phyloP scores from a whole-genome alignment of 1,140 invertebrate genomes.

The Scaptomyza hsui region DNA sequence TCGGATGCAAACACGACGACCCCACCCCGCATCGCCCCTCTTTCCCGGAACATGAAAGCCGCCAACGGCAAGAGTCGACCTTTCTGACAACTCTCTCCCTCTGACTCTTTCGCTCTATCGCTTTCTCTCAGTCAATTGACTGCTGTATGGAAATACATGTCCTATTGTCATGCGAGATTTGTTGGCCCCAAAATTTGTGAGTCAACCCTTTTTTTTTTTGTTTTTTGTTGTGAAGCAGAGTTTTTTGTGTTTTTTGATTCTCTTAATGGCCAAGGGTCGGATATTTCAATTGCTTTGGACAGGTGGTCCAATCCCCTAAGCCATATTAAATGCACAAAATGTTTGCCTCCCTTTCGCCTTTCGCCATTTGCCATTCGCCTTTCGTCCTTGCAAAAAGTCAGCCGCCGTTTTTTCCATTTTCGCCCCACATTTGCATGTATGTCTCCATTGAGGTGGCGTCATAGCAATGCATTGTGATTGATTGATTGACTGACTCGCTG shows the following conservation, averaged over 20 bases:
- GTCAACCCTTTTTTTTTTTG: conserved; percentile 10
- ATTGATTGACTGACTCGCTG: conserved; percentile 70
- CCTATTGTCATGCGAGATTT: conserved; percentile 6
- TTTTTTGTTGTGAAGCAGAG: not conserved
- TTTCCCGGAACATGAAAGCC: conserved; percentile 4
- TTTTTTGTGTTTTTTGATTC: conserved; percentile 3
- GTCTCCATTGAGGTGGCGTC: conserved; percentile 46
- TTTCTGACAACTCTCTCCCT: conserved; percentile 1
- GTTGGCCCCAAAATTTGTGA: not conserved
- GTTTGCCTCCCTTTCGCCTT: not conserved
- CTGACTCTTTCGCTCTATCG: not conserved
- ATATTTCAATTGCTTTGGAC: conserved; percentile 22
- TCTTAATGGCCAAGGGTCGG: not conserved
- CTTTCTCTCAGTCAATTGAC: no score
- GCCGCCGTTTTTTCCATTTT: not conserved
- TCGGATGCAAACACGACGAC: conserved; percentile 5
- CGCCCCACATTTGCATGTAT: conserved; percentile 37
- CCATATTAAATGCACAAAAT: conserved; percentile 19
- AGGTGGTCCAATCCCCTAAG: not conserved
- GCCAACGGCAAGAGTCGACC: not conserved
- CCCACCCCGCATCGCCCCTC: no score
- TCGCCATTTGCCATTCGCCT: not conserved
- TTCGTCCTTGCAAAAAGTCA: not conserved
- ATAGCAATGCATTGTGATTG: conserved; percentile 39
- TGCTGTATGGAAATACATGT: conserved; percentile 15